Evolutionary conservation across 2,888 invertebrate species (phyloP), one percentile per base, ranked within the genome.

Genomic region (Caenorhabditis wallacei): DNA sequence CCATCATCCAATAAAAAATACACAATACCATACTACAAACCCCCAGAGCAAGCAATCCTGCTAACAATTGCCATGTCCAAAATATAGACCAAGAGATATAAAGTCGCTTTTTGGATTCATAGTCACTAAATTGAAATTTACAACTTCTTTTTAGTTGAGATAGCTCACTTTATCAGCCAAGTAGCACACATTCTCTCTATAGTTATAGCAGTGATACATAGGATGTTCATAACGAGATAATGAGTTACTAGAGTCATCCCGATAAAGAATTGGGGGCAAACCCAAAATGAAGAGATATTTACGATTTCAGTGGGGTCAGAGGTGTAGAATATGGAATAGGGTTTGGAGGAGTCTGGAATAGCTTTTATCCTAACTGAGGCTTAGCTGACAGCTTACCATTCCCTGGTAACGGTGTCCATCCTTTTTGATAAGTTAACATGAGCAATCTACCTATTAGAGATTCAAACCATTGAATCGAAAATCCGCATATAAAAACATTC

Each of bases 401-500:
- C 8, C 72, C 72, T 0, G 54, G 54, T 7, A 74, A 8, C 20
- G 11, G 2, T 2, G 35, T 16, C 72, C 72, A 74, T 43, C 72
- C 72, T 22, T 74, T 74, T 18, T 74, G 72, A 56, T 74, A 74
- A 5, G 43, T 26, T 4, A 54, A 7, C 1, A 64, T 54, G 1
- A 74, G 7, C 3, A 74, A 16, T 43, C 43, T 74, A n/a, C 72
- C 72, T 18, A 63, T 46, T 2, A 74, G 2, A 20, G 20, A 43
- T 22, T 74, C 63, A 46, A 74, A 74, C 63, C 63, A 74, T 22
- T 74, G 72, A 1, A 74, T 16, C 18, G 54, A 24, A 53, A 51
- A 53, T 8, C 22, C 37, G n/a, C 66, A 66, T 1, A 66, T 1
- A 37, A 8, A 37, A 37, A 37, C 13, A 20, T 66, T 66, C 66